phyloP scores from a whole-genome alignment of 1,140 invertebrate genomes.

The Lepidotrigona ventralis region DNA sequence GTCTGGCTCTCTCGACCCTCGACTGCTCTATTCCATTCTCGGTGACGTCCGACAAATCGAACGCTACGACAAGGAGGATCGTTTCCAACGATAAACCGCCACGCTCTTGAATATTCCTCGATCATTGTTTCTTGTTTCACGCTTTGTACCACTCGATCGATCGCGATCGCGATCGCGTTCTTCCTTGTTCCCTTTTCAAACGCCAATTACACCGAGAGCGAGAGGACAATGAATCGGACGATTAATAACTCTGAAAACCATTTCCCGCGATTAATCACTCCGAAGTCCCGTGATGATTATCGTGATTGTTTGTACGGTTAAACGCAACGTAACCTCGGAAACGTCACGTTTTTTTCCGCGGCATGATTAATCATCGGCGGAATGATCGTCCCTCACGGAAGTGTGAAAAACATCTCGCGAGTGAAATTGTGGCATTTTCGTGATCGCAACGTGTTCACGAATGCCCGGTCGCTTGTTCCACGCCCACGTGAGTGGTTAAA shows the following conservation, averaged over 20 bases:
- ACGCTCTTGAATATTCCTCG: background rate
- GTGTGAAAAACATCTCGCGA: background rate
- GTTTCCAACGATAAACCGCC: background rate
- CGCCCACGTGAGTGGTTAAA: background rate
- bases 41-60: conserved; percentile 46
- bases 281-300: background rate
- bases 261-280: background rate
- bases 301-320: background rate
- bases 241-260: background rate
- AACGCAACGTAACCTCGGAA: background rate
- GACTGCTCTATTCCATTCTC: conserved; percentile 6
- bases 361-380: background rate
- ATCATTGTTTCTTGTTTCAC: background rate
- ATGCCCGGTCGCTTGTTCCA: no score
- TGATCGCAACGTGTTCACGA: no score
- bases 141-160: background rate
- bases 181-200: background rate
- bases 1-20: conserved; percentile 25
- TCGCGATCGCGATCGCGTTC: background rate
- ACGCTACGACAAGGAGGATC: background rate
- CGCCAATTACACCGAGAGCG: background rate
- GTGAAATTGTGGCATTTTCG: background rate
- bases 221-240: background rate
- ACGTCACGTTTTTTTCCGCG: background rate
- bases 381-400: conserved; percentile 3